These are phyloP conservation scores for Hippopotamyrus pictus DNA, from an alignment of 2,797 vertebrate genomes.

Conservation along the genomic window DNA sequence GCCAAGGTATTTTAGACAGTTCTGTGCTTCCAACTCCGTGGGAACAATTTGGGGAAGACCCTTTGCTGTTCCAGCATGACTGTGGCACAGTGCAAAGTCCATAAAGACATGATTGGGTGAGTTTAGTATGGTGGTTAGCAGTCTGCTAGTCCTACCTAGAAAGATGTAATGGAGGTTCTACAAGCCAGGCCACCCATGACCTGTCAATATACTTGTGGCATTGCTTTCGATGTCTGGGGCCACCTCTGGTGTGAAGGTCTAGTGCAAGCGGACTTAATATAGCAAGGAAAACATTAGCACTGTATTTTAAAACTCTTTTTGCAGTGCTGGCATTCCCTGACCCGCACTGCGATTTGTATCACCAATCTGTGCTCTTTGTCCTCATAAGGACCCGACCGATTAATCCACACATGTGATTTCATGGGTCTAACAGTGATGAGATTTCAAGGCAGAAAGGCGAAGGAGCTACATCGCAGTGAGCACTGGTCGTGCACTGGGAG, in stretches of 20 bases:
- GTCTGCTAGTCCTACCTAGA: not conserved
- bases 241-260: not conserved
- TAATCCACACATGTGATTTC: not conserved
- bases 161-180: not conserved
- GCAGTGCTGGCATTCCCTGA: not conserved
- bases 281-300: not conserved
- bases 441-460: not conserved
- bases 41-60: too few relatives aligned
- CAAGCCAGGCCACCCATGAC: not conserved
- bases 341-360: not conserved
- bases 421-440: not conserved
- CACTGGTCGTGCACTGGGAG: not conserved
- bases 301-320: not conserved
- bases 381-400: not conserved
- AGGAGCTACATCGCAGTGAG: not conserved
- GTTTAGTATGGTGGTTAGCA: not conserved
- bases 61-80: too few relatives aligned
- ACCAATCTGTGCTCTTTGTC: not conserved
- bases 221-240: not conserved
- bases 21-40: too few relatives aligned
- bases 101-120: too few relatives aligned
- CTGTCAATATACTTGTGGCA: not conserved
- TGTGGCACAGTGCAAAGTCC: too few relatives aligned
- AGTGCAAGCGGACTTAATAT: not conserved
- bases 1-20: too few relatives aligned